Evolutionary conservation across 2,888 invertebrate species (phyloP), one percentile per base, ranked within the genome.

Genomic region (Athripsodes cinereus): DNA sequence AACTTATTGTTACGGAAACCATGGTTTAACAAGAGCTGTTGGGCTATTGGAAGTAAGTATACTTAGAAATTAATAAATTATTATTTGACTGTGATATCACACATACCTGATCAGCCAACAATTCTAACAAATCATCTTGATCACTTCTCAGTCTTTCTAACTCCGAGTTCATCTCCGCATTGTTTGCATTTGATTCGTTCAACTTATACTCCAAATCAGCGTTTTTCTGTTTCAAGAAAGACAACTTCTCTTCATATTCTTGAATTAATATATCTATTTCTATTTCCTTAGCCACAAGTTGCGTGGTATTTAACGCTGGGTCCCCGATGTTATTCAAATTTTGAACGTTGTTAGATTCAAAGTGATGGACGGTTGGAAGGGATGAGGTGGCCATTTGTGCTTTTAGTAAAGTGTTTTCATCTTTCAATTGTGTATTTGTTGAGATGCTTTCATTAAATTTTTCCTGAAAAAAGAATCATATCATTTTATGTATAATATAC

Each of bases 91-190:
- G 31, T 31, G 11, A 31, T 8, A 11, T 6, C 31, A 31, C 11
- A 40, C n/a, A 40, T 52, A 78, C 96, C 79, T 97, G 96, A 71
- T 97, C 94, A 0, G 92, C 88, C 40, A 98, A 76, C 58, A 98
- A 74, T 68, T 92, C 89, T 57, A 98, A 73, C 62, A 98, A 74
- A 73, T 97, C 96, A 66, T 98, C 97, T 71, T 97, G 96, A 68
- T 98, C 97, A 69, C 87, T 91, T 68, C 82, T 85, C 62, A 93
- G 68, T 64, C 81, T 80, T 44, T 83, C 82, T 64, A 90, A 69
- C 64, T 89, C 85, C 0, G 71, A 66, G 54, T 70, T 69, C 51
- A 73, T 69, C 62, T 72, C 74, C 2, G 58, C 62, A 63, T 71
- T 73, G 52, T 78, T 73, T 57, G 66, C 64, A 60, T 72, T 62